phyloP scores from a whole-genome alignment of 2,888 invertebrate species.

The Hirtodrosophila cameraria region DNA sequence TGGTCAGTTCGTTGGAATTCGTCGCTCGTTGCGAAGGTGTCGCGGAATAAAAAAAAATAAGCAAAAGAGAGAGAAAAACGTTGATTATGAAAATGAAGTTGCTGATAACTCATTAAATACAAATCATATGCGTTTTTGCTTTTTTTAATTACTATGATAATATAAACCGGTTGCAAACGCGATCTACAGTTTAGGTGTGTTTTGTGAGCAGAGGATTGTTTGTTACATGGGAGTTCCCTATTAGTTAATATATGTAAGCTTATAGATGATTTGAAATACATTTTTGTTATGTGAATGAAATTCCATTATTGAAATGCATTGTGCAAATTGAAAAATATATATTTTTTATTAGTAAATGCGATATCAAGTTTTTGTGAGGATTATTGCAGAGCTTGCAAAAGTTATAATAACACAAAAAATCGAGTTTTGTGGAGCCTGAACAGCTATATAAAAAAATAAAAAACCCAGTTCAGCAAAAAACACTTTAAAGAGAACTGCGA shows the following conservation, averaged over 20 bases:
- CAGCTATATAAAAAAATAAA: constrained; percentile 6
- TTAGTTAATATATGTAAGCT: not conserved
- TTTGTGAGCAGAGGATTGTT: too few relatives aligned
- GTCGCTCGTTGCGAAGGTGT: constrained; percentile 25
- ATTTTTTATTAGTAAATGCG: not conserved
- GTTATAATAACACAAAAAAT: constrained; percentile 9
- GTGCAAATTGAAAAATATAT: constrained; percentile 4
- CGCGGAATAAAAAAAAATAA: constrained; percentile 11
- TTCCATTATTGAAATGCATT: constrained; percentile 7
- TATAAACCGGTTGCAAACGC: constrained; percentile 45
- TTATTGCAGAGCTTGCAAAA: constrained; percentile 13
- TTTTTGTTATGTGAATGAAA: constrained; percentile 2
- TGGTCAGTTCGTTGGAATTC: constrained; percentile 33
- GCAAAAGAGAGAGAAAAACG: constrained; percentile 1
- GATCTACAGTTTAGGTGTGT: constrained; percentile 4
- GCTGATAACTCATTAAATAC: constrained; percentile 42
- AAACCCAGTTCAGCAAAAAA: constrained; percentile 22
- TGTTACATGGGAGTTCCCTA: constrained; percentile 30
- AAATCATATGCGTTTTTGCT: constrained; percentile 35
- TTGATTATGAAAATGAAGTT: constrained; percentile 22
- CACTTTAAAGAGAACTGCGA: constrained; percentile 28
- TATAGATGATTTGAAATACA: not conserved
- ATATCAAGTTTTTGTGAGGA: constrained; percentile 7
- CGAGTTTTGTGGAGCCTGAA: constrained; percentile 22
- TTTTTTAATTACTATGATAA: constrained; percentile 44